phyloP scores from a whole-genome alignment of 1,140 invertebrate species.

The Ceratina calcarata region DNA sequence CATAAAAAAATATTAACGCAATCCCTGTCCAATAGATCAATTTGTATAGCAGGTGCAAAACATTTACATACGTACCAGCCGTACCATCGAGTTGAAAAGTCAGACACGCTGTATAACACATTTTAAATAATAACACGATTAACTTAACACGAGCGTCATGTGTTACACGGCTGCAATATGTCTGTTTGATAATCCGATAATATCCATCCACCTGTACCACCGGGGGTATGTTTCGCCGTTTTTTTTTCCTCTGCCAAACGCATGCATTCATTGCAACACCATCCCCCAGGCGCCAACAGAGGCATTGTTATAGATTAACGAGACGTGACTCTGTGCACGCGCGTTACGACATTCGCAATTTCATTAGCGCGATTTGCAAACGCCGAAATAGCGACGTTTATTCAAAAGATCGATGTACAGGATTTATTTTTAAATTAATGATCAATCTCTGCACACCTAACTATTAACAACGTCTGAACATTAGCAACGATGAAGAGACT shows the following conservation, averaged over 20 bases:
- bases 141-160: constrained; percentile 52
- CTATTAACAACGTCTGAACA: neutral
- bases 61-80: neutral
- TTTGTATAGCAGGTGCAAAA: neutral
- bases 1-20: neutral
- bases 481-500: neutral
- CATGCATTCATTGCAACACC: constrained; percentile 48
- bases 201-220: constrained; percentile 47
- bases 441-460: neutral
- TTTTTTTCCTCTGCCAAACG: constrained; percentile 39
- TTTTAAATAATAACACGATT: constrained; percentile 56
- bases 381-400: neutral
- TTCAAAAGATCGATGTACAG: neutral
- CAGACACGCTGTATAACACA: neutral
- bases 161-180: constrained; percentile 31
- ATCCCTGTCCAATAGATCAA: neutral
- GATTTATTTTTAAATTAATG: neutral
- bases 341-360: constrained; percentile 42
- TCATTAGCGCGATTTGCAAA: neutral
- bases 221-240: constrained; percentile 52
- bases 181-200: constrained; percentile 59
- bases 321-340: constrained; percentile 37
- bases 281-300: constrained; percentile 36
- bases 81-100: neutral
- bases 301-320: constrained; percentile 58